phyloP scores from a whole-genome alignment of 2,797 vertebrate species.

The Thunnus albacares region DNA sequence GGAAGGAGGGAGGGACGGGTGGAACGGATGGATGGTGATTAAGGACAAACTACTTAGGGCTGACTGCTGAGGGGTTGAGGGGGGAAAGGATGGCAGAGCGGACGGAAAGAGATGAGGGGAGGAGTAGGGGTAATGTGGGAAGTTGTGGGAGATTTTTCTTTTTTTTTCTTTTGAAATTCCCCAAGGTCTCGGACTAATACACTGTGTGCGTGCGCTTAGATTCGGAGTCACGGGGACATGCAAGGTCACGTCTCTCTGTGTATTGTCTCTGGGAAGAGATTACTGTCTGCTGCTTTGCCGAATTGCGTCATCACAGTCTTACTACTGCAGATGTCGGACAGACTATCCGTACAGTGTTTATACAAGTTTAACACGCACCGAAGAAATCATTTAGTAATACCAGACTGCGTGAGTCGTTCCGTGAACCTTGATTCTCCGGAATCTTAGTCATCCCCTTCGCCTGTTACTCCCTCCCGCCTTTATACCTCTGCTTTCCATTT shows the following conservation, averaged over 20 bases:
- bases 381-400: constrained; percentile 40
- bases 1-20: constrained; percentile 1
- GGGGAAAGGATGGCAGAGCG: constrained; percentile 14
- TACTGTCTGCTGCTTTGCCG: constrained; percentile 67
- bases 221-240: constrained; percentile 57
- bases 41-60: not conserved
- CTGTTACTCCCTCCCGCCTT: not conserved
- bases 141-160: constrained; percentile 39
- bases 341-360: constrained; percentile 45
- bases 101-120: constrained; percentile 2
- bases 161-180: constrained; percentile 38
- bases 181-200: constrained; percentile 37
- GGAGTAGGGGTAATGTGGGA: constrained; percentile 31
- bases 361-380: constrained; percentile 48
- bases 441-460: constrained; percentile 32
- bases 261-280: constrained; percentile 71
- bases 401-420: constrained; percentile 31
- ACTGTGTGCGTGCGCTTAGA: constrained; percentile 10
- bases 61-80: not conserved
- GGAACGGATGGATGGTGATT: constrained; percentile 3
- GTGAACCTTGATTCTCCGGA: constrained; percentile 2
- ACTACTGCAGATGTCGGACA: constrained; percentile 61
- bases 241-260: constrained; percentile 68
- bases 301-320: constrained; percentile 58
- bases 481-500: not conserved